Base-by-base conservation (phyloP, 1,140 invertebrate species). In the Camponotus pennsylvanicus region DNA sequence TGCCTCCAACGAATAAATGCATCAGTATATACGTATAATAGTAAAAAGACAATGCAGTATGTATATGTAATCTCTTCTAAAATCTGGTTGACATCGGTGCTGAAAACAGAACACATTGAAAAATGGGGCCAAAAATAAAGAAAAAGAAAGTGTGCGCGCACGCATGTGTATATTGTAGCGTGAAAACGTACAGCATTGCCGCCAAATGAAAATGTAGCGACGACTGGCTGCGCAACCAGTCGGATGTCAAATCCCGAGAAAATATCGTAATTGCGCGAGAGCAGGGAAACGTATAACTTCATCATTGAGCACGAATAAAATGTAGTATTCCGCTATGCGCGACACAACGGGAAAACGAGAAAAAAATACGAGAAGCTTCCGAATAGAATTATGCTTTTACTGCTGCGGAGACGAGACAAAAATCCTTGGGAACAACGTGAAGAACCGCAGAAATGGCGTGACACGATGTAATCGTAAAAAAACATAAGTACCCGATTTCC, bases 151-250 rank as follows among this genome's bases (percentile, higher is more conserved):
- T 66, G 57, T 70, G 70, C 61, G 67, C 13, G 0, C 4, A 4
- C 13, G 49, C 49, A 18, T 2, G 4, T 21, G 49, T 70, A 83
- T 83, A 83, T 83, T 75, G 79, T 61, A 37, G 13, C 55, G 67
- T 55, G 69, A 73, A 75, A 61, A 70, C 40, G 61, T 57, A 83
- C 79, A 73, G 27, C 79, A 21, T n/a, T n/a, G 45, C 71, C 40
- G 57, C 76, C 71, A 91, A 92, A 92, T 91, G 88, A 91, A 91
- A 90, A 91, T 90, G 90, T 89, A 90, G 83, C 79, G 71, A 45
- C 61, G 66, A 73, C 73, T 71, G 84, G 61, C 80, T 67, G 85
- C 34, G 57, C 76, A 66, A 52, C 84, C 82, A 69, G 77, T 69
- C 77, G 87, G 37, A 63, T 57, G 76, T 80, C 70, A 76, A 91